These are phyloP conservation scores for Dynastes maya DNA, from an alignment of 2,888 invertebrate genomes.

Conservation along the genomic window DNA sequence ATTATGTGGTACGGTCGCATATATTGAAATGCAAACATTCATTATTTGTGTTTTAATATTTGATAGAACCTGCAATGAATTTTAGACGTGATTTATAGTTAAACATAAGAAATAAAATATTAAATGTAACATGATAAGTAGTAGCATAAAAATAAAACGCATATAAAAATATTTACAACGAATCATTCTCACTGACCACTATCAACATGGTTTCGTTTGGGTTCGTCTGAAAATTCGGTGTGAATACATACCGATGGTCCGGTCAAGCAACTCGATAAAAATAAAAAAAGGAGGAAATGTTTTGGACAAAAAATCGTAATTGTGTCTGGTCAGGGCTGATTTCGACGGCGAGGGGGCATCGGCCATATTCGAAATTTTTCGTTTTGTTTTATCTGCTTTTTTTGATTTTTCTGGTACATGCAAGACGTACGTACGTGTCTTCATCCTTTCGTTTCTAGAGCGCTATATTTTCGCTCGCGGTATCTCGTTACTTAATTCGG, in stretches of 20 bases:
- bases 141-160: neutral
- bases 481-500: neutral
- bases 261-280: constrained; percentile 65
- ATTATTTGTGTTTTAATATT: too few species aligned
- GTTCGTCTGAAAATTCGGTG: constrained; percentile 62
- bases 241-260: constrained; percentile 54
- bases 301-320: constrained; percentile 64
- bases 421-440: constrained; percentile 2
- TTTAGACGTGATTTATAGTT: too few species aligned
- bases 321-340: constrained; percentile 68
- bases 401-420: neutral
- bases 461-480: neutral
- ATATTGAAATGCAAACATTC: too few species aligned
- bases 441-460: neutral
- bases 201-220: constrained; percentile 68
- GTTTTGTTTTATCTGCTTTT: constrained; percentile 41
- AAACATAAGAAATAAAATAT: too few species aligned
- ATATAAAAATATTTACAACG: constrained; percentile 11
- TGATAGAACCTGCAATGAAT: too few species aligned
- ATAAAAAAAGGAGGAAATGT: constrained; percentile 52
- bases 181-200: constrained; percentile 65
- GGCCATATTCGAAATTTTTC: constrained; percentile 42
- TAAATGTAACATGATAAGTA: neutral
- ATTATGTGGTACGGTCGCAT: too few species aligned
- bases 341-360: constrained; percentile 49